Evolutionary conservation across 2,888 invertebrate species (phyloP), one percentile per base, ranked within the genome.

Genomic region (Bombyx huttoni): DNA sequence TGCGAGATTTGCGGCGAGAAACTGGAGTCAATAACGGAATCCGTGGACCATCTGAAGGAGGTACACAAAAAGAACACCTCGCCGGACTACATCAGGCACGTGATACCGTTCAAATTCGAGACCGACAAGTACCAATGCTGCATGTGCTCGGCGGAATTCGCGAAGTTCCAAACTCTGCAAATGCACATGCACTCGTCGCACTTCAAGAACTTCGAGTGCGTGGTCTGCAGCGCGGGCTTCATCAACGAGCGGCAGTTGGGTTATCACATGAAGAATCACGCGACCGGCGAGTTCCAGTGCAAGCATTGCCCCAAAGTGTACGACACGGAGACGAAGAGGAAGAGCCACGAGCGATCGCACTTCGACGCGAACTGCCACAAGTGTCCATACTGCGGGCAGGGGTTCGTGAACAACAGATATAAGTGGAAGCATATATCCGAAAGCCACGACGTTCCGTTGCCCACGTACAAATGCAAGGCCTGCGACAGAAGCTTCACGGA

Each of bases 301-400:
- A 56, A 59, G n/a, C 59, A 62, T 8, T 89, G 89, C 54, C 59
- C 73, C 0, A 80, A 82, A 56, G 65, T 77, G 0, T 89, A 88
- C 51, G 75, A 81, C 8, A 86, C 81, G 0, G 63, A 71, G 0
- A 65, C 73, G 6, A 81, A 81, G 40, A 68, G 76, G 53, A 73
- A 74, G 46, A 68, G 72, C 0, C 89, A 89, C 50, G 49, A 52
- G 34, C 33, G 46, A 35, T n/a, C 13, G 7, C 53, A 53, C 14
- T 58, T 68, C 0, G 67, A 66, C 49, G 62, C 61, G 40, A 60
- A 61, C 7, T 61, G 9, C 10, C 48, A 70, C 54, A 71, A 68
- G 52, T 77, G 77, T 52, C 67, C 67, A 0, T 72, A 68, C 45
- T 78, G 78, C 51, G 59, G 62, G 0, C 70, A 75, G 46, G 67